These are phyloP conservation scores for Enteromius argenteus DNA, from an alignment of 2,797 vertebrate species.

Conservation along the genomic window DNA sequence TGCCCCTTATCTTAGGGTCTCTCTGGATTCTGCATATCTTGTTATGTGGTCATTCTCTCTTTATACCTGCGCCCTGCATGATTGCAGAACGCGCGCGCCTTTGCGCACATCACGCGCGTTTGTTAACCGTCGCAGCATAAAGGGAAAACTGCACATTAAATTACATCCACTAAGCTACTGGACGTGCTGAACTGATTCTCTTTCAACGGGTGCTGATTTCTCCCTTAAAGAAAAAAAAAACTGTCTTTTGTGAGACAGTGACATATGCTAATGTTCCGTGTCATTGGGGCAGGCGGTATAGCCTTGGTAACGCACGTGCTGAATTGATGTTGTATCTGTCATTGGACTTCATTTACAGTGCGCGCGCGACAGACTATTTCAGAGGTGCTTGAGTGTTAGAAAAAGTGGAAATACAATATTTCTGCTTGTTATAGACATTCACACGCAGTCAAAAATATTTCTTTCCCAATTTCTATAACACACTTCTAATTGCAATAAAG, in stretches of 20 bases:
- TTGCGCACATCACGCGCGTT: constrained; percentile 31
- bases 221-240: constrained; percentile 43
- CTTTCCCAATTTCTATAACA: neutral
- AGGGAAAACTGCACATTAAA: constrained; percentile 48
- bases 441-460: neutral
- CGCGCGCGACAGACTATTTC: constrained; percentile 12
- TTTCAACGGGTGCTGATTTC: constrained; percentile 34
- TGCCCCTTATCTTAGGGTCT: constrained; percentile 19
- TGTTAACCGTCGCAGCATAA: constrained; percentile 28
- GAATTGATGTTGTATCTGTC: constrained; percentile 49
- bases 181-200: constrained; percentile 32
- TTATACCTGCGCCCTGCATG: constrained; percentile 25
- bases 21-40: constrained; percentile 28
- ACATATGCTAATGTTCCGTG: constrained; percentile 59
- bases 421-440: neutral
- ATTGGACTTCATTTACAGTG: constrained; percentile 39
- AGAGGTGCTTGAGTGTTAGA: constrained; percentile 9
- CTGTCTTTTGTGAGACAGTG: constrained; percentile 55
- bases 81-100: neutral
- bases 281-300: constrained; percentile 47
- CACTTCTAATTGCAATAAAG: neutral
- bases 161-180: constrained; percentile 19
- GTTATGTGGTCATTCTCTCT: constrained; percentile 45
- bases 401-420: constrained; percentile 20
- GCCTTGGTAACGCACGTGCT: constrained; percentile 39